phyloP scores from a whole-genome alignment of 2,888 invertebrate genomes.

The Eustalomyia histrio region DNA sequence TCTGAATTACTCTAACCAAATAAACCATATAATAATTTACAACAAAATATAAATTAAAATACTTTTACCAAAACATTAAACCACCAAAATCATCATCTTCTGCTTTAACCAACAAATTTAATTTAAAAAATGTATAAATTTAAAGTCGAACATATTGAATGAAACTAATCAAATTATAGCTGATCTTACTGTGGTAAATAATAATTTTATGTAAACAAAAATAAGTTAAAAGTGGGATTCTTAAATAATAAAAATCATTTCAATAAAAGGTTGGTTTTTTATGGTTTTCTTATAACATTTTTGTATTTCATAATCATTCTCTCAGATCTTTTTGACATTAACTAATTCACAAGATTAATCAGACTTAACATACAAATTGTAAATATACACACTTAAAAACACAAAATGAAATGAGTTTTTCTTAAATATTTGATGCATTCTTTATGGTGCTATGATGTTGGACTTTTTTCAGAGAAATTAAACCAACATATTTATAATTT shows the following conservation, averaged over 20 bases:
- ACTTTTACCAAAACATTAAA: slow-evolving; percentile 25
- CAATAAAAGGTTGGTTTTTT: slow-evolving; percentile 49
- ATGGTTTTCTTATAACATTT: background rate
- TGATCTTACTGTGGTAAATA: slow-evolving; percentile 78
- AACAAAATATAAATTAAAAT: slow-evolving; percentile 17
- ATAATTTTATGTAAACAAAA: slow-evolving; percentile 78
- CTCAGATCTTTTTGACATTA: slow-evolving; percentile 30
- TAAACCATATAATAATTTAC: slow-evolving; percentile 26
- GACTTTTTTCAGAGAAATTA: too few relatives aligned
- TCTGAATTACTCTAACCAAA: slow-evolving; percentile 42
- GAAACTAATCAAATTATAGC: slow-evolving; percentile 78
- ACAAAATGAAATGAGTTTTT: background rate
- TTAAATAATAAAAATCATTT: slow-evolving; percentile 21
- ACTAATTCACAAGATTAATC: background rate
- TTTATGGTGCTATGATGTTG: too few relatives aligned
- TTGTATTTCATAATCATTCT: slow-evolving; percentile 32
- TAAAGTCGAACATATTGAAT: slow-evolving; percentile 74
- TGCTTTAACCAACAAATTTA: background rate
- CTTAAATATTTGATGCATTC: too few relatives aligned
- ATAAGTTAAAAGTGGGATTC: slow-evolving; percentile 8
- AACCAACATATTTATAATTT: background rate
- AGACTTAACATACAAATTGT: background rate
- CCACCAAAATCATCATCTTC: slow-evolving; percentile 29
- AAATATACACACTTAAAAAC: background rate
- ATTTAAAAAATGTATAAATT: slow-evolving; percentile 8